Evolutionary conservation across 2,113 vertebrate genomes (phyloP).

Genomic region (Rhodinocichla rosea): DNA sequence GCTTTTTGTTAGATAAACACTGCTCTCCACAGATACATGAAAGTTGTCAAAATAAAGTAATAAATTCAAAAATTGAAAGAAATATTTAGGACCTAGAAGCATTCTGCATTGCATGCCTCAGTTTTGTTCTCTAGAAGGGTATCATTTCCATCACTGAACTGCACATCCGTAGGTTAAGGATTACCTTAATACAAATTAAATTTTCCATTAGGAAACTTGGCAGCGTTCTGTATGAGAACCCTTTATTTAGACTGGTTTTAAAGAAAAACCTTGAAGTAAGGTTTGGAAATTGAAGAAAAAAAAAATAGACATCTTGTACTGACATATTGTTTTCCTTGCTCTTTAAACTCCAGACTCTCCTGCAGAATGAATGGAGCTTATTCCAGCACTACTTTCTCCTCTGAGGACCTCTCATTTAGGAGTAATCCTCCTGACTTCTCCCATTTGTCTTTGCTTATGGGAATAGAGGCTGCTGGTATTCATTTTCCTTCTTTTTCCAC

Average conservation of each 20-base stretch:
- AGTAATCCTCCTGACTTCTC: not conserved
- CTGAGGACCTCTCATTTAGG: not conserved
- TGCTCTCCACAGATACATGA: not conserved
- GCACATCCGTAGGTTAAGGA: not conserved
- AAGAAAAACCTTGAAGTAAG: not conserved
- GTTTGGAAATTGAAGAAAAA: not conserved
- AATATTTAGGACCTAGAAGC: not conserved
- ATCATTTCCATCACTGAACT: not conserved
- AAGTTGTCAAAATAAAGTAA: not conserved
- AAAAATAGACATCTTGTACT: not conserved
- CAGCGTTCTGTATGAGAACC: not conserved
- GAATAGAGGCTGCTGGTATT: not conserved
- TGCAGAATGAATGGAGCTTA: not conserved
- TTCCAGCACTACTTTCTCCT: not conserved
- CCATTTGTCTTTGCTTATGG: not conserved
- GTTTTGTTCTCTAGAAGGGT: not conserved
- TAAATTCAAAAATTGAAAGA: not conserved
- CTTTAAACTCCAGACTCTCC: not conserved
- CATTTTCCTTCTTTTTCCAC: not conserved
- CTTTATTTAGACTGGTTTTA: not conserved
- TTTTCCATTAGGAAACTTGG: not conserved
- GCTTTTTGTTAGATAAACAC: not conserved
- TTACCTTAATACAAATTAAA: not conserved
- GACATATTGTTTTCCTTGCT: not conserved
- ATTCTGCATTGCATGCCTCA: not conserved